These are phyloP conservation scores for Alviniconcha marisindica DNA, from an alignment of 1,140 invertebrate genomes.

Conservation along the genomic window DNA sequence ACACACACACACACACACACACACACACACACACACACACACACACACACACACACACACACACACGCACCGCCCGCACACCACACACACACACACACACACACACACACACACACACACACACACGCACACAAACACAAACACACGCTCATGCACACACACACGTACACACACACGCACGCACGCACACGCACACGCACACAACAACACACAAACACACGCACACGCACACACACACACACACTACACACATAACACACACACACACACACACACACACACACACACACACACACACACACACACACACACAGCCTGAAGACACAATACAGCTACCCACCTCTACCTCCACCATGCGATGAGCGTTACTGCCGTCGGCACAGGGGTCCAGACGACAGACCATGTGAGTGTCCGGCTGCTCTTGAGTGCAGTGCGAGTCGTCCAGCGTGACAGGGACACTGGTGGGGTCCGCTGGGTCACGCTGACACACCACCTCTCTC, in stretches of 20 bases:
- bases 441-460: slow-evolving; percentile 26
- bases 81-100: neutral
- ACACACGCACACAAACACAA: slow-evolving; percentile 15
- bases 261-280: neutral
- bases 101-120: slow-evolving; percentile 7
- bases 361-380: slow-evolving; percentile 35
- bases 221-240: slow-evolving; percentile 8
- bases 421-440: neutral
- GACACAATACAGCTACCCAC: neutral
- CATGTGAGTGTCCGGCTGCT: neutral
- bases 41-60: neutral
- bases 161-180: neutral
- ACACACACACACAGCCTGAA: neutral
- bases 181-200: neutral
- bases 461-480: slow-evolving; percentile 18
- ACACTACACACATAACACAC: slow-evolving; percentile 20
- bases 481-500: slow-evolving; percentile 49
- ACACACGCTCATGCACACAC: neutral
- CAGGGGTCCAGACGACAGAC: slow-evolving; percentile 36
- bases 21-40: neutral
- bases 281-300: neutral
- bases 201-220: neutral
- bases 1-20: neutral
- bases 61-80: neutral
- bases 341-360: slow-evolving; percentile 92